Percentiles rank a stretch among this genome's conserved stretches.
These are phyloP conservation scores for Crossaster papposus DNA, from an alignment of 53 echinoderm and acorn worm genomes.

Conservation along the genomic window DNA sequence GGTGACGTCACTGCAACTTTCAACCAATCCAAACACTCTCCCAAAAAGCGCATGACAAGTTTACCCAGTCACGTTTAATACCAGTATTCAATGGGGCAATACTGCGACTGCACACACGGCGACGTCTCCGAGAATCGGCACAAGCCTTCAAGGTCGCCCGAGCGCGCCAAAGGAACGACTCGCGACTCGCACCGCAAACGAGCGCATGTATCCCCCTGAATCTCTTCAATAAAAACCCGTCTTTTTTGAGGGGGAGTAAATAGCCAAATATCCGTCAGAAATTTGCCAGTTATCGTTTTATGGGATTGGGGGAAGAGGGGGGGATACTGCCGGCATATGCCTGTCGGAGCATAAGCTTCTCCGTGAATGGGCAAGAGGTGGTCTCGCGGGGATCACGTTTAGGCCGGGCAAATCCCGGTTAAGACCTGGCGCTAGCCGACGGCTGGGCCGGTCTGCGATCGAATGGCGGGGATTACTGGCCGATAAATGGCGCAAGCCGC, in stretches of 20 bases:
- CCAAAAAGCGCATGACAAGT: neutral
- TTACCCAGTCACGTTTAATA: neutral
- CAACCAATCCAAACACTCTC: neutral
- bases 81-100: neutral
- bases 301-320: neutral
- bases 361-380: neutral
- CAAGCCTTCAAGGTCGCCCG: constrained; percentile 24
- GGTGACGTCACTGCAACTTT: constrained; percentile 27
- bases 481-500: constrained; percentile 37
- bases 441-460: neutral
- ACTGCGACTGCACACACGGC: neutral
- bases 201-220: neutral
- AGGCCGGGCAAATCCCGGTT: constrained; percentile 32
- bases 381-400: neutral
- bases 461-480: constrained; percentile 27
- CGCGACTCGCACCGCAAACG: neutral
- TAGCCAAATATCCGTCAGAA: constrained; percentile 50
- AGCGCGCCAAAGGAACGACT: neutral
- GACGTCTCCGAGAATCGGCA: neutral
- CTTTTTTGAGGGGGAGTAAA: constrained; percentile 31
- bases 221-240: constrained; percentile 13
- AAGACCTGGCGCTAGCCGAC: constrained; percentile 19
- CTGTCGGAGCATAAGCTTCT: neutral
- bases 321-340: no score
- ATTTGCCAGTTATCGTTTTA: constrained; percentile 33